phyloP scores from a whole-genome alignment of 2,888 invertebrate species.

The Lycocerus yunnanus region DNA sequence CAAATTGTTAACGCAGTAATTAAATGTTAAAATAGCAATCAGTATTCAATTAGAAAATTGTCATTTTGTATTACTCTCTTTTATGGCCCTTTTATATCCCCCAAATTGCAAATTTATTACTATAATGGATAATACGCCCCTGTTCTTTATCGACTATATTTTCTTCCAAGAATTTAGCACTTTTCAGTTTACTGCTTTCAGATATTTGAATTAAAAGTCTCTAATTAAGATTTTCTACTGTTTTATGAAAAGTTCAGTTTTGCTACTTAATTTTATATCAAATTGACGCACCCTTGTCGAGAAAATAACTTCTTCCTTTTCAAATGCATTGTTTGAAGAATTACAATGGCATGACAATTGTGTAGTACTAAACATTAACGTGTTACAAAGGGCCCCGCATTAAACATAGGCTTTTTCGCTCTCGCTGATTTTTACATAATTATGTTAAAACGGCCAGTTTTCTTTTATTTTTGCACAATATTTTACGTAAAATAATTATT shows the following conservation, averaged over 20 bases:
- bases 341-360: not conserved
- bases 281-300: not conserved
- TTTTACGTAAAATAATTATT: no score
- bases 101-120: not conserved
- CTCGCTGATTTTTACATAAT: no score
- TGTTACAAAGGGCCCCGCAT: not conserved
- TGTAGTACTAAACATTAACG: not conserved
- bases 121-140: not conserved
- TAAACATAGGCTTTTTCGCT: no score
- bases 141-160: constrained; percentile 6
- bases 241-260: constrained; percentile 9
- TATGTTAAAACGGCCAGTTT: no score
- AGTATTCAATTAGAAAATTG: not conserved
- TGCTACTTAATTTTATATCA: not conserved
- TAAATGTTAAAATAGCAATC: not conserved
- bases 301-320: not conserved
- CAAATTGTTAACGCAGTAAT: not conserved
- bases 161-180: constrained; percentile 10
- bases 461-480: no score
- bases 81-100: not conserved
- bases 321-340: not conserved
- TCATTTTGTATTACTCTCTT: not conserved
- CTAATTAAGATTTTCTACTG: constrained; percentile 15
- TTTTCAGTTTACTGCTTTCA: constrained; percentile 19
- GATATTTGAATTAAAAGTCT: constrained; percentile 13